Evolutionary conservation across 1,140 invertebrate species (phyloP), one percentile per base, ranked within the genome.

Genomic region (Mylabris phalerata): DNA sequence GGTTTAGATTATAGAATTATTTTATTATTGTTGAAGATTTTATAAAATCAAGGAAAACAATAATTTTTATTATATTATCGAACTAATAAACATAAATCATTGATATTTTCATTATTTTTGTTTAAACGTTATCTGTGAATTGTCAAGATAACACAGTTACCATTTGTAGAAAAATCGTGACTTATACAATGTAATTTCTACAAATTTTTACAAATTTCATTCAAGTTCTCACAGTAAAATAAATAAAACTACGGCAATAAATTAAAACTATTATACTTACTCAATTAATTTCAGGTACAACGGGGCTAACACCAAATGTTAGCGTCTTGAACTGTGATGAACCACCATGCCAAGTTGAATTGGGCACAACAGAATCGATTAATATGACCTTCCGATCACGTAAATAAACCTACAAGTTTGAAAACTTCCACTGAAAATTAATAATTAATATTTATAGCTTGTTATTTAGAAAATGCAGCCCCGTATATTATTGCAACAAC

Each of bases 401-500:
- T 42, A 27, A 13, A 39, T 52, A 44, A 25, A 13, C 3, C 3
- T 9, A 19, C 9, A 38, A 24, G 9, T 24, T 32, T 4, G 38
- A 9, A 11, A 39, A 32, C 1, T 19, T 19, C 19, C 19, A 19
- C 19, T 19, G 32, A 32, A 7, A 5, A 32, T 32, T 32, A 32
- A 32, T 32, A 13, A 38, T 38, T 39, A 38, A 50, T 50, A 27
- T 55, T 32, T 10, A 39, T 46, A 45, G 44, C 42, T 55, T 45
- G 42, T 3, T 55, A 45, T 11, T 46, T 55, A 38, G 44, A 55
- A 19, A 11, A 58, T 9, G 24, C 63, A 19, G 51, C 50, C n/a
- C 63, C 63, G 25, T 55, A 51, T 46, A 42, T 50, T 24, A 27
- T 54, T 9, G 63, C 63, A 38, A 11, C 38, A 11, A 50, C 42